Percentiles rank a stretch among this genome's conserved stretches.
Evolutionary conservation across 2,888 invertebrate genomes (phyloP).

Genomic region (Stenurella melanura): DNA sequence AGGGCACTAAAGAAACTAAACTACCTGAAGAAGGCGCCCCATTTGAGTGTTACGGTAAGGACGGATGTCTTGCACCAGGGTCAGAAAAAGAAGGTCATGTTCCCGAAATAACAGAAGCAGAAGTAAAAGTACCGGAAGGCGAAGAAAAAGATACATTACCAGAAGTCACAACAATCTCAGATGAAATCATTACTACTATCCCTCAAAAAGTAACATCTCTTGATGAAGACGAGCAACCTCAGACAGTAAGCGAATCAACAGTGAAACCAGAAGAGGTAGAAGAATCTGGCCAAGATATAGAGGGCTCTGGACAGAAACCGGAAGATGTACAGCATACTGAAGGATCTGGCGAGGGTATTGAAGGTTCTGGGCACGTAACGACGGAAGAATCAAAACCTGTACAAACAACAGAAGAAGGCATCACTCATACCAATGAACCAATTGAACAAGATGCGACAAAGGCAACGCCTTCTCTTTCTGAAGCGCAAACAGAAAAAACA

Average conservation of each 20-base stretch:
- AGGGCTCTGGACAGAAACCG: neutral
- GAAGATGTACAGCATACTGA: neutral
- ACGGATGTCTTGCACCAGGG: conserved; percentile 1
- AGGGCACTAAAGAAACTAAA: conserved; percentile 17
- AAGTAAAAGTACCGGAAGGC: conserved; percentile 25
- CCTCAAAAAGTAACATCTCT: neutral
- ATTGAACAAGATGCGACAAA: conserved; percentile 25
- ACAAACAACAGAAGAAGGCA: conserved; percentile 45
- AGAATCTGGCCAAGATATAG: conserved; percentile 22
- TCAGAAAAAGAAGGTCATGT: conserved; percentile 30
- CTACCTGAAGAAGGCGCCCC: conserved; percentile 33
- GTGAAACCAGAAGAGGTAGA: conserved; percentile 2
- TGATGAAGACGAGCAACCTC: neutral
- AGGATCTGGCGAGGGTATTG: conserved; percentile 39
- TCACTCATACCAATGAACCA: conserved; percentile 23
- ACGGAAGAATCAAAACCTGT: conserved; percentile 48
- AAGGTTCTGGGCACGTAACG: conserved; percentile 30
- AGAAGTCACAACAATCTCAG: neutral
- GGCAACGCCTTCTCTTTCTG: neutral
- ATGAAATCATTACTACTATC: neutral
- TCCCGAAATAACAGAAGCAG: conserved; percentile 43
- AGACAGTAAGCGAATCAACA: neutral
- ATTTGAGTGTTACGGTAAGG: conserved; percentile 21
- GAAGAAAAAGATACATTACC: neutral
- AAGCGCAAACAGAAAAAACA: conserved; percentile 15